Base-by-base conservation (phyloP, 2,113 vertebrate genomes). In the Monopterus albus region DNA sequence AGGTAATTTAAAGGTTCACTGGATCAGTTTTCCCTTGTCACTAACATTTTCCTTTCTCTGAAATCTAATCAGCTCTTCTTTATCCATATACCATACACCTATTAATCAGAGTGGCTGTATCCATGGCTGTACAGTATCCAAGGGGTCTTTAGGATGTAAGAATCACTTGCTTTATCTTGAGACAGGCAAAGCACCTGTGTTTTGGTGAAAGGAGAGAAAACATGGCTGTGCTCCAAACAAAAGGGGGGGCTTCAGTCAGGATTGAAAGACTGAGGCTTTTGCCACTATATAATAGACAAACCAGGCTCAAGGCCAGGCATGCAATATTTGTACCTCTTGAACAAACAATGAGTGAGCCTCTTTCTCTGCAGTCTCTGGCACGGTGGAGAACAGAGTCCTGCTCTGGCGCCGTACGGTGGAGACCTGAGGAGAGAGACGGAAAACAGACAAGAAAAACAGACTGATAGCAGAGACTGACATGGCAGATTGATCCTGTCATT, bases 291-390 rank as follows among this genome's bases (percentile, higher is more conserved):
- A 59, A 31, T 6, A 25, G 65, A 66, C 64, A 70, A 78, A 69
- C 39, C 26, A 31, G 59, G 72, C 64, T 64, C 23, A 18, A 3
- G 49, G 63, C 50, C 72, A 77, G 81, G 71, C 70, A 50, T 74
- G 49, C 63, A 15, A 66, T 58, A 52, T 55, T 62, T 82, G 93
- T 94, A 99, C 98, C 96, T 99, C 96, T 58, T 94, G 98, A 39
- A 98, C 96, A 82, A 99, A 96, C 55, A 99, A 91, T 47, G 95
- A 97, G 53, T 94, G 92, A 26, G 96, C 97, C 72, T 95, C 95
- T 77, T 96, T 95, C 82, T 95, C 95, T 0, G 97, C 97, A 2
- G 94, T 93, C 52, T 92, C 93, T 53, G 97, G 97, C 75, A 99
- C 95, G 0, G 97, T 97, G 57, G 96, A 94, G 77, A 72, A 91